Conservation (phyloP, 2,113 vertebrate genomes). For the Thryonomys swinderianus region DNA sequence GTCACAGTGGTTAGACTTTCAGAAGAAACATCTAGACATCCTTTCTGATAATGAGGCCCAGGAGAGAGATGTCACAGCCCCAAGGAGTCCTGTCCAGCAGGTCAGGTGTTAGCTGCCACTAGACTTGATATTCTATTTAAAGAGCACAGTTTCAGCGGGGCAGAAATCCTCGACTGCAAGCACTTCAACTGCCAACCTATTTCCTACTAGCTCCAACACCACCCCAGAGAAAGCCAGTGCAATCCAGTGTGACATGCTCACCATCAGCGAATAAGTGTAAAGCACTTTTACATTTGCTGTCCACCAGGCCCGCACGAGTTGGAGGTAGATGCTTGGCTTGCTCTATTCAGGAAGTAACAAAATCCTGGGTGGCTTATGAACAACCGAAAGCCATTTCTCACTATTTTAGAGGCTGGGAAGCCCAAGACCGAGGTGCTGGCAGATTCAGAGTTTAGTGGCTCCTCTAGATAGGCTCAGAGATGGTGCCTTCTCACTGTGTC, state of each 20-base stretch:
- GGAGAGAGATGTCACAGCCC: neutral
- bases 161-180: neutral
- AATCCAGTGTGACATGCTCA: neutral
- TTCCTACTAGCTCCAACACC: neutral
- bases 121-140: neutral
- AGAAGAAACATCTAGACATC: neutral
- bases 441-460: neutral
- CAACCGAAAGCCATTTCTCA: neutral
- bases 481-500: neutral
- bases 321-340: neutral
- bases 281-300: neutral
- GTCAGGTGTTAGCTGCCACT: neutral
- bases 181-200: neutral
- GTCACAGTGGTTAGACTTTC: neutral
- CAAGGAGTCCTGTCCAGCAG: neutral
- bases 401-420: neutral
- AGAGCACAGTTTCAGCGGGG: neutral
- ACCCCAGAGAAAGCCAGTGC: fast-evolving
- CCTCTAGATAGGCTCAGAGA: neutral
- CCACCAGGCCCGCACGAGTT: neutral
- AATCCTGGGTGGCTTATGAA: neutral
- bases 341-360: neutral
- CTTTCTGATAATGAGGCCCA: neutral
- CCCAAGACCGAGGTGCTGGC: neutral
- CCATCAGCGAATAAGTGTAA: neutral